A percentile compares a stretch with the other conserved stretches of the same genome.
Evolutionary conservation across 2,888 invertebrate species (phyloP).

Genomic region (Caenorhabditis sp.): DNA sequence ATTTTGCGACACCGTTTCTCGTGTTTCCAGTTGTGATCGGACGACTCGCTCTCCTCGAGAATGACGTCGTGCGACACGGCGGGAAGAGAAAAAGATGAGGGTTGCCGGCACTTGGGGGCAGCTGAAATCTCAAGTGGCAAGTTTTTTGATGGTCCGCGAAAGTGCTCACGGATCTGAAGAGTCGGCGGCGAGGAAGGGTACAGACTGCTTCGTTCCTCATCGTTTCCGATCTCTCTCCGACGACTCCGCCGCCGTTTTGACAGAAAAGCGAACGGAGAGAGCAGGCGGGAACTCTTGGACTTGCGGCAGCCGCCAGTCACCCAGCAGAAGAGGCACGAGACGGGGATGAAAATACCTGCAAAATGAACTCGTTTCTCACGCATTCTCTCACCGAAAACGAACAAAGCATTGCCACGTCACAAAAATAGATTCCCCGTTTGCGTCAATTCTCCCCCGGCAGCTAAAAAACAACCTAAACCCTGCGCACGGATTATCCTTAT

Average conservation of each 20-base stretch:
- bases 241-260: slow-evolving; percentile 31
- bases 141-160: not conserved
- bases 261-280: slow-evolving; percentile 16
- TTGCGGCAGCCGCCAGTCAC: slow-evolving; percentile 33
- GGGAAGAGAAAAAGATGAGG: slow-evolving; percentile 51
- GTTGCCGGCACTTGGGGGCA: slow-evolving; percentile 44
- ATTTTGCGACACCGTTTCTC: slow-evolving; percentile 42
- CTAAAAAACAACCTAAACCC: too few species aligned
- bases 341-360: slow-evolving; percentile 48
- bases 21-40: slow-evolving; percentile 43
- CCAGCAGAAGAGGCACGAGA: slow-evolving; percentile 54
- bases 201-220: slow-evolving; percentile 49
- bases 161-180: slow-evolving; percentile 45
- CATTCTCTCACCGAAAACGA: too few species aligned
- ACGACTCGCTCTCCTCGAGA: slow-evolving; percentile 44
- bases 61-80: slow-evolving; percentile 49
- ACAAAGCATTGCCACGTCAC: slow-evolving; percentile 2
- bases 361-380: not conserved
- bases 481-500: slow-evolving; percentile 37
- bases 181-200: slow-evolving; percentile 53
- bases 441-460: too few species aligned
- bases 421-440: not conserved
- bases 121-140: slow-evolving; percentile 33
- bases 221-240: slow-evolving; percentile 41
- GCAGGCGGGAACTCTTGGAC: slow-evolving; percentile 19